Percentiles rank a stretch among this genome's conserved stretches.
Evolutionary conservation across 2,797 vertebrate genomes (phyloP).

Genomic region (Poecile montanus): DNA sequence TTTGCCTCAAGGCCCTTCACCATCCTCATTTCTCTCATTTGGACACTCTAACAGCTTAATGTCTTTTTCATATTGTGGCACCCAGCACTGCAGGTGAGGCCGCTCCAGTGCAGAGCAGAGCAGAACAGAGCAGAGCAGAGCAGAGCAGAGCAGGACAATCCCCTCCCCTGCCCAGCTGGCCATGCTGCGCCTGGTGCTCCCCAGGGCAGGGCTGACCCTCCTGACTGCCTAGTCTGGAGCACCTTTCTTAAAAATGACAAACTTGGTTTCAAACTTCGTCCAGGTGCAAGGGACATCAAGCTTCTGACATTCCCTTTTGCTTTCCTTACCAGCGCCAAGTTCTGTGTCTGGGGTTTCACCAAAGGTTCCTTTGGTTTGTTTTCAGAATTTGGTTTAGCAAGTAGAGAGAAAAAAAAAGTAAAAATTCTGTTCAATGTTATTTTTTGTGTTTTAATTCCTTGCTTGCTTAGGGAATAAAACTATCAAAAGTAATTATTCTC

Average conservation of each 20-base stretch:
- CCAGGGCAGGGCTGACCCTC: accelerated
- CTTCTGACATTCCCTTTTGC: neutral
- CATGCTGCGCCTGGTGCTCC: accelerated
- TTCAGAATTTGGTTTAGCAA: neutral
- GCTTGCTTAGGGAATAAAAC: constrained; percentile 3
- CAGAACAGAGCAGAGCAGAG: neutral
- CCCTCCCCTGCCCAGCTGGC: accelerated
- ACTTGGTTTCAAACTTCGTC: neutral
- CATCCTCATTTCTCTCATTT: neutral
- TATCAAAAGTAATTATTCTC: constrained; percentile 10
- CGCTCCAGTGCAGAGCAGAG: neutral
- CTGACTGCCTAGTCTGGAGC: neutral
- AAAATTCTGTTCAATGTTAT: neutral
- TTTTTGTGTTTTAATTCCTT: neutral
- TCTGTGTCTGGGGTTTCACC: neutral
- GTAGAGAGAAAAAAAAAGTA: neutral
- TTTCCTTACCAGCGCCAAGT: neutral
- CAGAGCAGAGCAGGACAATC: neutral
- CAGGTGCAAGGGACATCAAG: neutral
- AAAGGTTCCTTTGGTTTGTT: neutral
- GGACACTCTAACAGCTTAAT: neutral
- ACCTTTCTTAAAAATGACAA: neutral
- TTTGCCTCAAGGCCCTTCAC: neutral
- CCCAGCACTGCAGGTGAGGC: neutral
- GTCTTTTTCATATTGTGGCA: accelerated